Evolutionary conservation across 2,888 invertebrate species (phyloP).

Genomic region (Netelia melanura): DNA sequence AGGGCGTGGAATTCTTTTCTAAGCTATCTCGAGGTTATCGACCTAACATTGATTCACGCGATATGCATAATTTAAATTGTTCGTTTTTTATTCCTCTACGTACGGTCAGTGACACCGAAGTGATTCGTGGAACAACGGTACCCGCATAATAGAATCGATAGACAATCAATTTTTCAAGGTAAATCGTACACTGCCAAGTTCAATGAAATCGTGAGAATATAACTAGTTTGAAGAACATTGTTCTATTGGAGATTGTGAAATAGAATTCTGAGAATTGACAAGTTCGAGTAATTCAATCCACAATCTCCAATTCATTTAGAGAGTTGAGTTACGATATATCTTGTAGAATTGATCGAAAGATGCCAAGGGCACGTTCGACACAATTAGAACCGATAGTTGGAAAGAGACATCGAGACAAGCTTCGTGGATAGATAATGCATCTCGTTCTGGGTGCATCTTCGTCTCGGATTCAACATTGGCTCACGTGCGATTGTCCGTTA

Average conservation of each 20-base stretch:
- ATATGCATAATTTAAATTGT: slow-evolving; percentile 5
- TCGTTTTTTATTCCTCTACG: neutral
- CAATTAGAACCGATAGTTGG: neutral
- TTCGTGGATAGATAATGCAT: slow-evolving; percentile 37
- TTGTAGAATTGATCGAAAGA: neutral
- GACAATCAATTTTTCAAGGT: slow-evolving; percentile 11
- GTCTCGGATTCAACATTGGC: slow-evolving; percentile 65
- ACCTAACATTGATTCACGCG: slow-evolving; percentile 1
- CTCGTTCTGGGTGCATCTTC: slow-evolving; percentile 26
- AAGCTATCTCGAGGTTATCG: slow-evolving; percentile 18
- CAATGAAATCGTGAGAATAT: neutral
- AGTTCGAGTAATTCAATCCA: neutral
- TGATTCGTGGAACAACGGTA: slow-evolving; percentile 5
- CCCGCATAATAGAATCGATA: neutral
- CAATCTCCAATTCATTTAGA: neutral
- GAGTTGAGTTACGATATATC: neutral
- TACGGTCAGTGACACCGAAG: slow-evolving; percentile 9
- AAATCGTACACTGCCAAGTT: neutral
- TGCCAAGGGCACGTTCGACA: slow-evolving; percentile 31
- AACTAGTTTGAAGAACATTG: neutral
- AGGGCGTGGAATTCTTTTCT: slow-evolving; percentile 15
- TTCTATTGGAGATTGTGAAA: too few relatives aligned
- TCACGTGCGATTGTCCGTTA: slow-evolving; percentile 67
- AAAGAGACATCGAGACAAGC: too few relatives aligned
- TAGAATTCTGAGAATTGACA: neutral